Conservation (phyloP, 2,888 invertebrate genomes). For the Aquatica leii region DNA sequence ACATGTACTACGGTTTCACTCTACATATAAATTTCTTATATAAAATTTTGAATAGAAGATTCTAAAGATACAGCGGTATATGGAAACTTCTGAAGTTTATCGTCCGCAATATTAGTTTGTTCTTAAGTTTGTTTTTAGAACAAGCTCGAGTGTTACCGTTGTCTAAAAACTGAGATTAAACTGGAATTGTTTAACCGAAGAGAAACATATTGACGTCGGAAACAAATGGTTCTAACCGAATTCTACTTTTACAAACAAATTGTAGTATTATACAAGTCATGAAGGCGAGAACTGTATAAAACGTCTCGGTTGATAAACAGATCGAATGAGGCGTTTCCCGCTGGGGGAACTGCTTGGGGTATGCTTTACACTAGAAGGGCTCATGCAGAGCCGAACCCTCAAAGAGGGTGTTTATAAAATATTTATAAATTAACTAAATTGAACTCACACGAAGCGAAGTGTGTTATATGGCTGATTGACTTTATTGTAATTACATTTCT, state of each 20-base stretch:
- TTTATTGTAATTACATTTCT: conserved; percentile 49
- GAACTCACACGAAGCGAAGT: conserved; percentile 46
- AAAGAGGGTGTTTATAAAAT: conserved; percentile 50
- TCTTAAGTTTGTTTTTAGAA: neutral
- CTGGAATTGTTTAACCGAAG: too few relatives aligned
- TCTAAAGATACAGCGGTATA: conserved; percentile 47
- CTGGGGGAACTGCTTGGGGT: conserved; percentile 40
- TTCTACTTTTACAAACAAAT: conserved; percentile 48
- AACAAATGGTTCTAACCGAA: neutral
- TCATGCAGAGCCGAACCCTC: conserved; percentile 37
- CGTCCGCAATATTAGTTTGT: conserved; percentile 4
- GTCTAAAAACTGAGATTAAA: too few relatives aligned
- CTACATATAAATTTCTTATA: conserved; percentile 57
- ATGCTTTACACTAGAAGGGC: conserved; percentile 25
- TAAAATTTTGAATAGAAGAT: conserved; percentile 54
- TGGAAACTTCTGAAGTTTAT: conserved; percentile 46
- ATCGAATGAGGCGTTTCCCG: conserved; percentile 55
- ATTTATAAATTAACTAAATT: conserved; percentile 59
- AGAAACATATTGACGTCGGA: too few relatives aligned
- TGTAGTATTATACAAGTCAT: conserved; percentile 58
- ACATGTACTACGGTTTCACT: conserved; percentile 56
- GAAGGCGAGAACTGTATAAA: conserved; percentile 57
- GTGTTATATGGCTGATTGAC: conserved; percentile 50
- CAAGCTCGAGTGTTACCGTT: too few relatives aligned
- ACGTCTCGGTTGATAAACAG: conserved; percentile 56